Conservation (phyloP, 1,140 invertebrate species). For the Mycetomoellerius zeteki region DNA sequence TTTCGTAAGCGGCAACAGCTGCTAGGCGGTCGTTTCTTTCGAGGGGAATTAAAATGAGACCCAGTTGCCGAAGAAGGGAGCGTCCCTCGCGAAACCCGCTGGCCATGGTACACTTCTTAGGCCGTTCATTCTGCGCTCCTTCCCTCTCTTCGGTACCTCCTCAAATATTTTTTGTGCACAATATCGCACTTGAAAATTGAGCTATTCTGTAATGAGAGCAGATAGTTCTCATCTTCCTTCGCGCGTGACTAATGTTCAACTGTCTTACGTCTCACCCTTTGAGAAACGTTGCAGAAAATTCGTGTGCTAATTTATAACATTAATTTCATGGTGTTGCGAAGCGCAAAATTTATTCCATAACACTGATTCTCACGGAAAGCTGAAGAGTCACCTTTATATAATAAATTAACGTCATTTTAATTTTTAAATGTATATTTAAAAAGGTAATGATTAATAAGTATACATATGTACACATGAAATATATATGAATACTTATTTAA, state of each 20-base stretch:
- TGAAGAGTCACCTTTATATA: background rate
- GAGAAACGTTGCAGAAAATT: conserved; percentile 25
- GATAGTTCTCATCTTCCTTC: conserved; percentile 12
- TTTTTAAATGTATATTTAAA: background rate
- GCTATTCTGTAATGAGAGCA: conserved; percentile 19
- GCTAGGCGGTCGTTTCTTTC: conserved; percentile 71
- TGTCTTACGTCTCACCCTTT: background rate
- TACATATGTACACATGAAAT: background rate
- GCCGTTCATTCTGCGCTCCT: conserved; percentile 67
- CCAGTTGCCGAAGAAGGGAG: conserved; percentile 78
- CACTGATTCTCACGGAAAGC: background rate
- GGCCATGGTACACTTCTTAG: conserved; percentile 84
- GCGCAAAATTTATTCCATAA: conserved; percentile 1
- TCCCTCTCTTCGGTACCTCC: conserved; percentile 10
- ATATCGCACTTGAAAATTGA: conserved; percentile 24
- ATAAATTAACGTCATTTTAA: background rate
- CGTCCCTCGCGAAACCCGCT: conserved; percentile 79
- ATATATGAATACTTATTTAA: too few species aligned
- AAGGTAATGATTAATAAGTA: background rate
- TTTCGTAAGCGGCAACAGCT: conserved; percentile 74
- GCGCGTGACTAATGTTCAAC: conserved; percentile 3
- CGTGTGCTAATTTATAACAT: conserved; percentile 8
- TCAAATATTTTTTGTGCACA: conserved; percentile 41
- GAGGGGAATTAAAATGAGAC: conserved; percentile 80
- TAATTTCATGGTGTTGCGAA: background rate